Percentiles rank a stretch among this genome's conserved stretches.
phyloP scores from a whole-genome alignment of 2,888 invertebrate genomes.

The Podabrus alpinus region DNA sequence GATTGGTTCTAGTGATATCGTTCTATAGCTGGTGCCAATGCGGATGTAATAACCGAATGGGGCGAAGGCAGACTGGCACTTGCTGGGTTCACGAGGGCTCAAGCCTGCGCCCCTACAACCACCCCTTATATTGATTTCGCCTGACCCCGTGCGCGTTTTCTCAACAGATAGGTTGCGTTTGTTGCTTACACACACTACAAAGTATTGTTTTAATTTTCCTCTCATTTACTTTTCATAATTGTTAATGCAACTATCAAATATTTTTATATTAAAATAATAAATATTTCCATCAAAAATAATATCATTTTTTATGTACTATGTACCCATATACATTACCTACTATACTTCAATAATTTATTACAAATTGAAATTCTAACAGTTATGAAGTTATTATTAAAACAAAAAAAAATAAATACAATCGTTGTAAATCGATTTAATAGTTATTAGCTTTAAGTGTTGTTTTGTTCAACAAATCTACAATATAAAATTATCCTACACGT shows the following conservation, averaged over 20 bases:
- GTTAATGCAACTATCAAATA: background rate
- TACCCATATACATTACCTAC: too few species aligned
- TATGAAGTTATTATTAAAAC: background rate
- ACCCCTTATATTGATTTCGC: conserved; percentile 56
- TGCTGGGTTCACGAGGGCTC: conserved; percentile 58
- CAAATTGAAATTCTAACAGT: background rate
- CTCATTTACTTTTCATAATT: background rate
- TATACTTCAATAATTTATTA: too few species aligned
- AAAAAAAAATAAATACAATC: background rate
- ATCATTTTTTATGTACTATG: too few species aligned
- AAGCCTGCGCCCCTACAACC: conserved; percentile 55
- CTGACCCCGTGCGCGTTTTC: conserved; percentile 47
- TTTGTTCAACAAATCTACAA: background rate
- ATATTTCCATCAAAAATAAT: too few species aligned
- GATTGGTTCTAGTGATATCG: conserved; percentile 30
- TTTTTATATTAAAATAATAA: background rate
- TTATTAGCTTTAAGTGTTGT: background rate
- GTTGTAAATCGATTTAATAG: background rate
- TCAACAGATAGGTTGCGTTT: conserved; percentile 39
- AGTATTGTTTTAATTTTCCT: conserved; percentile 12
- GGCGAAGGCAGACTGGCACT: conserved; percentile 58
- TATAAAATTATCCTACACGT: background rate
- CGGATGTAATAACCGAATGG: conserved; percentile 47
- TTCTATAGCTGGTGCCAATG: conserved; percentile 34
- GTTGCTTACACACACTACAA: conserved; percentile 42